These are phyloP conservation scores for Heliconius hewitsoni DNA, from an alignment of 1,140 invertebrate genomes.

Conservation along the genomic window DNA sequence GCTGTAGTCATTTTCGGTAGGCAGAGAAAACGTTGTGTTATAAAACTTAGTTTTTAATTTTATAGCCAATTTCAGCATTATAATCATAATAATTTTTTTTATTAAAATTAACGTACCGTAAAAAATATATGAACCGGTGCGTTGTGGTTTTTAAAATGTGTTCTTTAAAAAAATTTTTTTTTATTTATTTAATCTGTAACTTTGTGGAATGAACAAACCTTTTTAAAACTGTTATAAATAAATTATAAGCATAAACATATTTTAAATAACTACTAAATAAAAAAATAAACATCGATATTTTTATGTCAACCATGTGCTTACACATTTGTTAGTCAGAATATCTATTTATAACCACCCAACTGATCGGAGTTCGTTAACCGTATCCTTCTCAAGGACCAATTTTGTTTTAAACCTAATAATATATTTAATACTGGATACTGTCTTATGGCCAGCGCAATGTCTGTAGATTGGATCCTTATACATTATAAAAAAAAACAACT, in stretches of 20 bases:
- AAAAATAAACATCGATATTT: neutral
- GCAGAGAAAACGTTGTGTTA: neutral
- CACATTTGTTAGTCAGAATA: slow-evolving; percentile 55
- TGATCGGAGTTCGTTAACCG: slow-evolving; percentile 60
- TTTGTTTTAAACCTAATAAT: neutral
- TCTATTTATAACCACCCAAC: slow-evolving; percentile 64
- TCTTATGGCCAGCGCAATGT: neutral
- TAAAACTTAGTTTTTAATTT: neutral
- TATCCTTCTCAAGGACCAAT: slow-evolving; percentile 44
- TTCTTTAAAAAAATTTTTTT: neutral
- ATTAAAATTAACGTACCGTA: neutral
- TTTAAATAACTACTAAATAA: neutral
- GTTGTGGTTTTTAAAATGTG: too few relatives aligned
- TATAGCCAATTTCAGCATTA: neutral
- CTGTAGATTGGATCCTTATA: neutral
- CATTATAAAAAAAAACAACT: too few relatives aligned
- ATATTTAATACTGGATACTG: neutral
- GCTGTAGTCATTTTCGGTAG: neutral
- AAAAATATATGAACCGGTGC: too few relatives aligned
- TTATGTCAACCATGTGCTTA: slow-evolving; percentile 58
- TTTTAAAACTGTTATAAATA: neutral
- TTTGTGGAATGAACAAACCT: neutral
- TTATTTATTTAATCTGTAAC: neutral
- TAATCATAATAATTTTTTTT: neutral
- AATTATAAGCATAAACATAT: too few relatives aligned